Evolutionary conservation across 2,113 vertebrate species (phyloP).

Genomic region (Halcyon senegalensis): DNA sequence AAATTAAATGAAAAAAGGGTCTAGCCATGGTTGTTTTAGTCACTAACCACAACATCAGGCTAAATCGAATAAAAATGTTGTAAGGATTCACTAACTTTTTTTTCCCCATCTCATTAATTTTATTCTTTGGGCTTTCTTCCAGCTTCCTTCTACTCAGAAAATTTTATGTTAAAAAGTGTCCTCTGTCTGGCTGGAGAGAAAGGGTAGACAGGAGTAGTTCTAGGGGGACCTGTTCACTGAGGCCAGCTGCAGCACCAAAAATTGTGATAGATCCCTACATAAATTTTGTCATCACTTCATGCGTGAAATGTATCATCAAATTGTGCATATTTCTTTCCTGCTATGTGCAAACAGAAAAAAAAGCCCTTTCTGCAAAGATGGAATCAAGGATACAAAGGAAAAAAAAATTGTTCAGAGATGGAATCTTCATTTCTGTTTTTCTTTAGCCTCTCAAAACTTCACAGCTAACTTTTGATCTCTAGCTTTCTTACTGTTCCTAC

Average conservation of each 20-base stretch:
- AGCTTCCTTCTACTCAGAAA: neutral
- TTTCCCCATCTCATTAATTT: neutral
- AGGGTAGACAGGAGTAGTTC: neutral
- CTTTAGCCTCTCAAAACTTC: neutral
- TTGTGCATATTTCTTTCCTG: neutral
- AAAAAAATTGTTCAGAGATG: neutral
- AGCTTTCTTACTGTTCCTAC: neutral
- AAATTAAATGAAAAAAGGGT: neutral
- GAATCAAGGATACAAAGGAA: neutral
- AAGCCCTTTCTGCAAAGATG: neutral
- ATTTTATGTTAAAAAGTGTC: neutral
- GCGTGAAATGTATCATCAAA: neutral
- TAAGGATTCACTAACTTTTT: neutral
- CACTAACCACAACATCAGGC: neutral
- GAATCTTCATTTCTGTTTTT: neutral
- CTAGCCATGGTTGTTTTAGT: neutral
- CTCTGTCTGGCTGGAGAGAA: neutral
- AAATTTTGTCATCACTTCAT: neutral
- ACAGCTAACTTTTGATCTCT: neutral
- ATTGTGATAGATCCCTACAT: neutral
- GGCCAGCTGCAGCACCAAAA: neutral
- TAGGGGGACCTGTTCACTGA: neutral
- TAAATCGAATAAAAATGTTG: neutral
- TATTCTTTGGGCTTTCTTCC: neutral
- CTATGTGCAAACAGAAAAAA: neutral